A percentile compares a stretch with the other conserved stretches of the same genome.
Evolutionary conservation across 1,140 invertebrate genomes (phyloP).

Genomic region (Dendrolimus kikuchii): DNA sequence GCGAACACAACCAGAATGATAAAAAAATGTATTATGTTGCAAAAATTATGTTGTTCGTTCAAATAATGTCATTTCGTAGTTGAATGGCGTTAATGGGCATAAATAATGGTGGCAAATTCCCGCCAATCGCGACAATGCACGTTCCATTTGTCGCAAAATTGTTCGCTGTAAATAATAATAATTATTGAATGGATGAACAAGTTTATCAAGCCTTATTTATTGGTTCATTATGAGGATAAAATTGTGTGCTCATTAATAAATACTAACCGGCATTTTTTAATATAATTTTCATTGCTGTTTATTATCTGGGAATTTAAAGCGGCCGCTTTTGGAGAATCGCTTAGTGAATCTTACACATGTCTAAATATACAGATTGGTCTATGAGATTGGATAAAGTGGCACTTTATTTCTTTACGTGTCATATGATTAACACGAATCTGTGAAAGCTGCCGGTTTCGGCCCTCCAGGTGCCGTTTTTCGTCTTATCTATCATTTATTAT

Average conservation of each 20-base stretch:
- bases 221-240: slow-evolving; percentile 43
- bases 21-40: not conserved
- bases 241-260: slow-evolving; percentile 1
- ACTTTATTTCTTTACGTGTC: too few species aligned
- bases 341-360: too few species aligned
- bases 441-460: too few species aligned
- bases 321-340: too few species aligned
- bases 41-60: not conserved
- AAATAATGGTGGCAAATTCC: slow-evolving; percentile 57
- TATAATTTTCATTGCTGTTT: too few species aligned
- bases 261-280: too few species aligned
- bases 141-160: slow-evolving; percentile 49
- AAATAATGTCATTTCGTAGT: slow-evolving; percentile 15
- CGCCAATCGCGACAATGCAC: slow-evolving; percentile 51
- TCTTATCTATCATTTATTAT: too few species aligned
- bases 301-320: too few species aligned
- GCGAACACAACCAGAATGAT: not conserved
- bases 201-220: slow-evolving; percentile 62
- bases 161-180: slow-evolving; percentile 54
- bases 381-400: too few species aligned
- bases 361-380: too few species aligned
- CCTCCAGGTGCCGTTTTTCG: too few species aligned
- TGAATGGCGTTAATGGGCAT: slow-evolving; percentile 30
- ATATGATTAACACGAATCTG: too few species aligned
- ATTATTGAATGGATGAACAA: slow-evolving; percentile 21